Conservation (phyloP, 2,888 invertebrate species). For the Meandrusa payeni region DNA sequence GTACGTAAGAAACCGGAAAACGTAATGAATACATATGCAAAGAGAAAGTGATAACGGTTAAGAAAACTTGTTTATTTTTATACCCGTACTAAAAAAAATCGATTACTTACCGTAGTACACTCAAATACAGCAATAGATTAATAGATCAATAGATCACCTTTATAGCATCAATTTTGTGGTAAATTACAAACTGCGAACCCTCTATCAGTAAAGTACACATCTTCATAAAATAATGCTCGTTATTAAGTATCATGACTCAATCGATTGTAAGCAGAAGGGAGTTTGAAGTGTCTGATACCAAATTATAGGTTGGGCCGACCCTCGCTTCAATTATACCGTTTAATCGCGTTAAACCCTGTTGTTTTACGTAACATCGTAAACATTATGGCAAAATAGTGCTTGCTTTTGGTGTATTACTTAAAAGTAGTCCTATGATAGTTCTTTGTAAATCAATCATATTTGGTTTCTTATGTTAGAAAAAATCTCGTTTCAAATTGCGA, state of each 20-base stretch:
- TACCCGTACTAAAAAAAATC: too few relatives aligned
- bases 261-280: slow-evolving; percentile 52
- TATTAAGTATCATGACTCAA: slow-evolving; percentile 71
- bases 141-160: slow-evolving; percentile 67
- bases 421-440: too few relatives aligned
- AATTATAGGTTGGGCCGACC: slow-evolving; percentile 60
- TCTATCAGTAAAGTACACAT: slow-evolving; percentile 58
- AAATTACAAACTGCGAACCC: slow-evolving; percentile 51
- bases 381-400: slow-evolving; percentile 2
- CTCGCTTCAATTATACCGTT: slow-evolving; percentile 35
- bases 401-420: too few relatives aligned
- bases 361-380: slow-evolving; percentile 17
- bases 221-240: slow-evolving; percentile 54
- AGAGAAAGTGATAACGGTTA: too few relatives aligned
- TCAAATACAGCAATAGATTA: too few relatives aligned
- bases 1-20: too few relatives aligned
- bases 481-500: too few relatives aligned
- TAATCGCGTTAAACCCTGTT: slow-evolving; percentile 20
- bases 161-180: slow-evolving; percentile 24
- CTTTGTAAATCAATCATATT: too few relatives aligned
- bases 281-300: slow-evolving; percentile 59
- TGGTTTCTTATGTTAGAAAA: too few relatives aligned
- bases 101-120: too few relatives aligned
- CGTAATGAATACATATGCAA: too few relatives aligned
- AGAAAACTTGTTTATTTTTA: too few relatives aligned